These are phyloP conservation scores for Chunga burmeisteri DNA, from an alignment of 2,113 vertebrate genomes.

Conservation along the genomic window DNA sequence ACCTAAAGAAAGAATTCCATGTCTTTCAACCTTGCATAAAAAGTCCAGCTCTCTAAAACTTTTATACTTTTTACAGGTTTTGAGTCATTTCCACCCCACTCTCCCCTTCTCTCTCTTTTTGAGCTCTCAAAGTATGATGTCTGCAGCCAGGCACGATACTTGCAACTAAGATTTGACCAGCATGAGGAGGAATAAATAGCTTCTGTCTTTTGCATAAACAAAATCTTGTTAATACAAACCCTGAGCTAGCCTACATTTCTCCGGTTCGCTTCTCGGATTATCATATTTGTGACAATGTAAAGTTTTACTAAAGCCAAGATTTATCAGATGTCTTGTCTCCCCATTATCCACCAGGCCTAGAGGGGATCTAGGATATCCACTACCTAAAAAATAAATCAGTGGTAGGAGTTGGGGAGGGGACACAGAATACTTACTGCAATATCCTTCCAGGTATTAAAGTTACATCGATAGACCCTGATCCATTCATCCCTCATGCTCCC, in stretches of 20 bases:
- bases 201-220: neutral
- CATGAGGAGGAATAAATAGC: neutral
- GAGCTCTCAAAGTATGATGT: neutral
- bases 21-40: neutral
- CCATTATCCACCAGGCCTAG: neutral
- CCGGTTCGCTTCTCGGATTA: neutral
- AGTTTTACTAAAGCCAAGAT: neutral
- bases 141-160: neutral
- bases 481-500: neutral
- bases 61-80: neutral
- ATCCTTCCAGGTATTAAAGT: neutral
- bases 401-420: accelerated
- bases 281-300: neutral
- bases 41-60: neutral
- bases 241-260: neutral
- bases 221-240: neutral
- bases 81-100: neutral
- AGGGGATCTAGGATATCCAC: neutral
- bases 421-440: neutral
- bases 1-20: neutral
- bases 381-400: neutral
- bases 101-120: neutral
- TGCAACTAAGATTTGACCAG: neutral
- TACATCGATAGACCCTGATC: accelerated
- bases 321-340: neutral